A percentile compares a stretch with the other conserved stretches of the same genome.
Conservation (phyloP, 2,888 invertebrate species). For the Xestoiulus laeticollis region DNA sequence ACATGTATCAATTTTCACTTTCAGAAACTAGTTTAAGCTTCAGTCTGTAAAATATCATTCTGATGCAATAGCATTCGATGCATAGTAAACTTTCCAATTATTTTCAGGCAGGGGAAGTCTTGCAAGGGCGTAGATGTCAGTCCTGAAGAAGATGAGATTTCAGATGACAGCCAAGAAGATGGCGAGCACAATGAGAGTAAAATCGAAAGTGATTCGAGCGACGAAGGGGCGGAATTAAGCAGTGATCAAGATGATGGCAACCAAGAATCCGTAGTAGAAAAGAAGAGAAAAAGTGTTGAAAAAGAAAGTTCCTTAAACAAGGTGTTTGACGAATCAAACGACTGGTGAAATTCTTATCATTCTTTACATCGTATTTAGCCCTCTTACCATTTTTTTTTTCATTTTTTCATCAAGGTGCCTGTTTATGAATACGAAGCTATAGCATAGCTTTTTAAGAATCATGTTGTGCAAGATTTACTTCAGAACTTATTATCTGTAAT, state of each 20-base stretch:
- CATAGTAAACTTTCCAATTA: not conserved
- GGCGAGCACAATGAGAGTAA: not conserved
- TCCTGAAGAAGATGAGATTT: not conserved
- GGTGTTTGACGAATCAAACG: slow-evolving; percentile 24
- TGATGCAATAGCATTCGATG: not conserved
- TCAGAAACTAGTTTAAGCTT: not conserved
- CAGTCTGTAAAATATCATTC: not conserved
- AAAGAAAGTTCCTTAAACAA: not conserved
- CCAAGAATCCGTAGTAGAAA: not conserved
- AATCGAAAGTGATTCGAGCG: not conserved
- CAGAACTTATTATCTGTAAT: not conserved
- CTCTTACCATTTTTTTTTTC: not conserved
- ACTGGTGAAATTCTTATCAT: not conserved
- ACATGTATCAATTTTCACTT: not conserved
- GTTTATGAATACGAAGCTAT: not conserved
- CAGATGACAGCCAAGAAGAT: not conserved
- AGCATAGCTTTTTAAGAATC: not conserved
- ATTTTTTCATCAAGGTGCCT: not conserved
- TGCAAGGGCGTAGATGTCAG: not conserved
- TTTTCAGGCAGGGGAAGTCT: slow-evolving; percentile 7
- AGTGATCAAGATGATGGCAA: not conserved
- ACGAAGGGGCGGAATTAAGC: not conserved
- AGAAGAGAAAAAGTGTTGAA: not conserved
- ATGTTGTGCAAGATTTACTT: not conserved
- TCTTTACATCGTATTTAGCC: not conserved